Base-by-base conservation (phyloP, 2,113 vertebrate genomes). In the Cryptotis parvus region DNA sequence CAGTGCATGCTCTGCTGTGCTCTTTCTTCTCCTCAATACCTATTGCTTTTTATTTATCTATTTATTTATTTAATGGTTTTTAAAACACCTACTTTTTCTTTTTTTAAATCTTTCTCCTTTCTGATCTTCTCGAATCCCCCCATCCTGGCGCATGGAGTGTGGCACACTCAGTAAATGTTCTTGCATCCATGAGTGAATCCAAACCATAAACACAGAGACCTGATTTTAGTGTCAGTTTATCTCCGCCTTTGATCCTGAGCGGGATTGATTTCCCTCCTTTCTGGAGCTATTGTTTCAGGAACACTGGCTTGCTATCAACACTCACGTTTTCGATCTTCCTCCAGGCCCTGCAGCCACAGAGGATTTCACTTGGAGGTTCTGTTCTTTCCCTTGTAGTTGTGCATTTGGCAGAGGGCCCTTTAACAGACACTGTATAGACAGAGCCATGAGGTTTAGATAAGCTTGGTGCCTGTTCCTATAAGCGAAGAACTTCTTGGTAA, bases 321-420 rank as follows among this genome's bases (percentile, higher is more conserved):
- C 31, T 70, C 33, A 20, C 72, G 33, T 11, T 29, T 33, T 75
- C 0, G 33, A 0, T 27, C 15, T 29, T 58, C 33, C 27, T 93
- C 12, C 15, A 88, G 39, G 65, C 37, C 43, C 45, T 14, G 65
- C n/a, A 76, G 24, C 45, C 35, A 24, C 35, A 35, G 45, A 68
- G 75, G 79, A 35, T 68, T 92, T 69, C 26, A 39, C 12, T 91
- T 75, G n/a, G 79, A 92, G 87, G 63, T 75, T 84, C 31, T 61
- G 9, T 55, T 84, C 35, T 39, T 89, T 91, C 26, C 16, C 26
- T 65, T 8, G 27, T 6, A 65, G 26, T 65, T 29, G 61, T 65
- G 9, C 18, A 15, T 55, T 55, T 55, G 52, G 52, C 20, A 18
- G 11, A 11, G 8, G 83, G 26, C 26, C 35, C 27, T 87, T 68